Conservation (phyloP, 2,888 invertebrate genomes). For the Drosophila kanekoi region DNA sequence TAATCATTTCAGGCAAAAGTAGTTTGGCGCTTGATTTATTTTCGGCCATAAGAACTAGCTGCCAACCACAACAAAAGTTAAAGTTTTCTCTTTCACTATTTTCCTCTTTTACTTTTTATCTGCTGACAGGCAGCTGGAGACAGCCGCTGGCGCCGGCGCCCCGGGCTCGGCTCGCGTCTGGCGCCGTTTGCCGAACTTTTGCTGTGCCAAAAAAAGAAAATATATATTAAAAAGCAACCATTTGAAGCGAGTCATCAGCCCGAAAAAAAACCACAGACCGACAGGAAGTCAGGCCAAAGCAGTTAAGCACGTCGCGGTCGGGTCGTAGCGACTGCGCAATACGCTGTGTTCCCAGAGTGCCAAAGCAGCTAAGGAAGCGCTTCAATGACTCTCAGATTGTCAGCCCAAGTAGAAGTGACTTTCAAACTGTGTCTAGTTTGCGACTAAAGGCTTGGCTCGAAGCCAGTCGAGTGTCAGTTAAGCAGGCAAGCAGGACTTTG, state of each 20-base stretch:
- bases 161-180: constrained; percentile 12
- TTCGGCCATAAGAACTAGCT: constrained; percentile 61
- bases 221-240: constrained; percentile 51
- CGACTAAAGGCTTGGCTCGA: too few species aligned
- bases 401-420: too few species aligned
- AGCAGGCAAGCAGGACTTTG: too few species aligned
- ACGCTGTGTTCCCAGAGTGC: not conserved
- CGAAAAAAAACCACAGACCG: constrained; percentile 37
- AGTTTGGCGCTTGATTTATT: constrained; percentile 77
- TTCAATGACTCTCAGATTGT: too few species aligned
- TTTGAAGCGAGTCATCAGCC: constrained; percentile 15
- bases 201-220: constrained; percentile 23
- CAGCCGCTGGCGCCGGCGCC: constrained; percentile 13
- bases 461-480: too few species aligned
- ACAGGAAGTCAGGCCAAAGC: constrained; percentile 48
- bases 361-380: too few species aligned
- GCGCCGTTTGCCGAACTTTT: constrained; percentile 27
- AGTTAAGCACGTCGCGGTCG: not conserved
- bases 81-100: constrained; percentile 28
- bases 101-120: constrained; percentile 30
- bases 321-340: not conserved
- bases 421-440: too few species aligned
- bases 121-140: constrained; percentile 34
- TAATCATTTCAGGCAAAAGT: constrained; percentile 72
- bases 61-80: constrained; percentile 67